phyloP scores from a whole-genome alignment of 2,113 vertebrate genomes.

The Prionailurus bengalensis region DNA sequence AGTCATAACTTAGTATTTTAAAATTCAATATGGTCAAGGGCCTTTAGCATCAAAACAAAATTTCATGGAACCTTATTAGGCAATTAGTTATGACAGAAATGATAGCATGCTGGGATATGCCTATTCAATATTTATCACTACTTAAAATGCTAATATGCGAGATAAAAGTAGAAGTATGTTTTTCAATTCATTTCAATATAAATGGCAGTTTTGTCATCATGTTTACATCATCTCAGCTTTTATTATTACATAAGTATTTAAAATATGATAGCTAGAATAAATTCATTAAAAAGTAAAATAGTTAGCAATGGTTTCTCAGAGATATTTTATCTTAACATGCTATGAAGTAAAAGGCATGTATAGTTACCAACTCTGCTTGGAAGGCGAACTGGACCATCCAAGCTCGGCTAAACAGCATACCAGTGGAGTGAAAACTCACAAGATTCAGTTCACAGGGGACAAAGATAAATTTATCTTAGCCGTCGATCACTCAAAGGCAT shows the following conservation, averaged over 20 bases:
- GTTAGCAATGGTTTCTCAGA: neutral
- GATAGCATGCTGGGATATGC: slow-evolving; percentile 71
- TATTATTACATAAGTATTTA: slow-evolving; percentile 33
- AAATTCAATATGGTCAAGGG: slow-evolving; percentile 56
- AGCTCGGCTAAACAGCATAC: neutral
- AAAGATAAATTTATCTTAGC: slow-evolving; percentile 11
- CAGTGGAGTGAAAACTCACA: neutral
- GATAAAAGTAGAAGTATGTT: slow-evolving; percentile 42
- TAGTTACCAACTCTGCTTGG: neutral
- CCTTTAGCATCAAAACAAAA: slow-evolving; percentile 74
- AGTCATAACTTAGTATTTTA: slow-evolving; percentile 67
- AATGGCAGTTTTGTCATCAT: slow-evolving; percentile 6
- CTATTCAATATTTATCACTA: slow-evolving; percentile 75
- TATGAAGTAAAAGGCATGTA: neutral
- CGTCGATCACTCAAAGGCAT: neutral
- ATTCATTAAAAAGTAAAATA: slow-evolving; percentile 52
- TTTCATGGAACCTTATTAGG: slow-evolving; percentile 66
- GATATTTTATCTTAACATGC: slow-evolving; percentile 22
- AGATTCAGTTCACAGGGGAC: neutral
- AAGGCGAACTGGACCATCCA: neutral
- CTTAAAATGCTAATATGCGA: slow-evolving; percentile 60
- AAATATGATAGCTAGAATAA: slow-evolving; percentile 47
- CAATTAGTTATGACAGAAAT: slow-evolving; percentile 70
- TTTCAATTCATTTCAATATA: slow-evolving; percentile 54
- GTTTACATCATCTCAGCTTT: slow-evolving; percentile 30